Percentiles rank a stretch among this genome's conserved stretches.
Conservation (phyloP, 2,888 invertebrate genomes). For the Heliconius ismenius region DNA sequence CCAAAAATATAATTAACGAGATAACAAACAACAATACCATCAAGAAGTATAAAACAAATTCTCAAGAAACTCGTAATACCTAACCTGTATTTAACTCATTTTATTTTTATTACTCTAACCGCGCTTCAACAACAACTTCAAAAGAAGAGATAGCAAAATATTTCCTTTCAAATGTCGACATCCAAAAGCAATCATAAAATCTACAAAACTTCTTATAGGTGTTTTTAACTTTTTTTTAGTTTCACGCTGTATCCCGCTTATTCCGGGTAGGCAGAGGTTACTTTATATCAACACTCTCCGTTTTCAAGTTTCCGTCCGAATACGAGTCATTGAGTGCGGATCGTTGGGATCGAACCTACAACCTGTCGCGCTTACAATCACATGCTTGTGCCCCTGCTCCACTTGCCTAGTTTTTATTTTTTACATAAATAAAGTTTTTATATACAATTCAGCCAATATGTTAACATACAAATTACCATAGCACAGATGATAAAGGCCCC, state of each 20-base stretch:
- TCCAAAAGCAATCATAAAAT: not conserved
- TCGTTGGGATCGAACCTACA: too few species aligned
- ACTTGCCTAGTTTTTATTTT: not conserved
- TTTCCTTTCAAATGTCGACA: slow-evolving; percentile 6
- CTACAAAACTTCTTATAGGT: not conserved
- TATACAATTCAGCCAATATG: not conserved
- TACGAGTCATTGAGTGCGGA: too few species aligned
- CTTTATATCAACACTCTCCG: not conserved
- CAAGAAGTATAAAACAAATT: slow-evolving; percentile 9
- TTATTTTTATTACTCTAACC: slow-evolving; percentile 4
- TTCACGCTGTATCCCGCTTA: too few species aligned
- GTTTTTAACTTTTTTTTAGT: not conserved
- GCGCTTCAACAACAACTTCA: slow-evolving; percentile 2
- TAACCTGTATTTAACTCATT: slow-evolving; percentile 13
- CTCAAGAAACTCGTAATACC: slow-evolving; percentile 12
- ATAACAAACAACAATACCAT: slow-evolving; percentile 13
- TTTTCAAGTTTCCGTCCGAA: not conserved
- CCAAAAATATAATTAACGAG: not conserved
- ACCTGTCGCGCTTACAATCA: too few species aligned
- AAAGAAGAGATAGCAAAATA: slow-evolving; percentile 8
- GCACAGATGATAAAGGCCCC: not conserved
- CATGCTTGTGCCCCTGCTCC: too few species aligned
- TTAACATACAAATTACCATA: not conserved
- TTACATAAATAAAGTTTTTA: not conserved
- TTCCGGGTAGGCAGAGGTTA: not conserved